phyloP scores from a whole-genome alignment of 2,888 invertebrate species.

The Acronicta alni region DNA sequence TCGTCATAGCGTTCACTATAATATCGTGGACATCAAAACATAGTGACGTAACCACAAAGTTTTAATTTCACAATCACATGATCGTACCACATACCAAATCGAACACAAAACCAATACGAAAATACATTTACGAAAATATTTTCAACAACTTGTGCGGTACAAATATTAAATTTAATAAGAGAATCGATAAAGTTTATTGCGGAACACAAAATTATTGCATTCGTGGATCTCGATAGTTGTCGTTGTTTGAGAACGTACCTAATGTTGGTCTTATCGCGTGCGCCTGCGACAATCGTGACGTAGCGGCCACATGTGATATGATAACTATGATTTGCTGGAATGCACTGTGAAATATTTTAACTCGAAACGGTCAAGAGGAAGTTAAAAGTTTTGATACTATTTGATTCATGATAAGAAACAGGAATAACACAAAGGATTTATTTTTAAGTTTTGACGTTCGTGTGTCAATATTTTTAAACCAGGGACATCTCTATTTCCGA shows the following conservation, averaged over 20 bases:
- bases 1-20: background rate
- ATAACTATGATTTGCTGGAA: constrained; percentile 64
- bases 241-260: constrained; percentile 77
- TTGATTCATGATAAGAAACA: constrained; percentile 18
- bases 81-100: background rate
- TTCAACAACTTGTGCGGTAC: constrained; percentile 50
- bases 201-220: constrained; percentile 83
- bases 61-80: background rate
- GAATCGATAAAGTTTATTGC: constrained; percentile 85
- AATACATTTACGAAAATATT: constrained; percentile 27
- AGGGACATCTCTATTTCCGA: constrained; percentile 4
- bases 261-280: constrained; percentile 77
- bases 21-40: background rate
- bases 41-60: background rate
- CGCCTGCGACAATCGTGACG: constrained; percentile 85
- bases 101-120: constrained; percentile 9
- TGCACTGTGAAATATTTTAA: constrained; percentile 61
- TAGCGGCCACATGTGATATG: constrained; percentile 72
- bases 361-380: constrained; percentile 48
- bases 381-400: constrained; percentile 24
- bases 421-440: constrained; percentile 1
- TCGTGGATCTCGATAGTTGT: constrained; percentile 88
- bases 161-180: constrained; percentile 84
- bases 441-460: constrained; percentile 2
- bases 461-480: background rate